A percentile compares a stretch with the other conserved stretches of the same genome.
Evolutionary conservation across 2,888 invertebrate species (phyloP).

Genomic region (Ctena decussata): DNA sequence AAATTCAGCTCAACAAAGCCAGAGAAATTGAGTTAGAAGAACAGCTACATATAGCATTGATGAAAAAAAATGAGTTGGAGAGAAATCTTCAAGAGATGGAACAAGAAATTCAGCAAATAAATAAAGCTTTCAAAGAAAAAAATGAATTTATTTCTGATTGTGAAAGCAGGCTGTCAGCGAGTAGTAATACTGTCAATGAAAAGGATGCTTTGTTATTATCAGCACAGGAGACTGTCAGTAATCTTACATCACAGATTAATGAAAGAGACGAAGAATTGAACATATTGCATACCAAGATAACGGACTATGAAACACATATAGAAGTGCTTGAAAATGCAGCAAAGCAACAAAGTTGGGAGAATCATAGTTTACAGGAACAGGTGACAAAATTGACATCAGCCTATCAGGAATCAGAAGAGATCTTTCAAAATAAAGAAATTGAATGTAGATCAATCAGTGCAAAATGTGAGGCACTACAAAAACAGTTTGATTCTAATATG

Average conservation of each 20-base stretch:
- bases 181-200: neutral
- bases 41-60: conserved; percentile 18
- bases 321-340: neutral
- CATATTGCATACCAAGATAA: neutral
- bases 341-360: too few species aligned
- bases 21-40: neutral
- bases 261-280: neutral
- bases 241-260: neutral
- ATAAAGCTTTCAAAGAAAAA: neutral
- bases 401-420: neutral
- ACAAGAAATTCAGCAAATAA: neutral
- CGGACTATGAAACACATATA: neutral
- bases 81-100: neutral
- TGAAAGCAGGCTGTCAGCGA: neutral
- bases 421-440: conserved; percentile 5
- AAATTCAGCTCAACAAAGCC: neutral
- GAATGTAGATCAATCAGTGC: neutral
- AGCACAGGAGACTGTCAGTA: neutral
- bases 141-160: neutral
- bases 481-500: conserved; percentile 44
- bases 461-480: conserved; percentile 51
- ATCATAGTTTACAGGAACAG: neutral
- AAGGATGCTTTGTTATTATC: neutral
- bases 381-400: neutral
- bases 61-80: conserved; percentile 13